phyloP scores from a whole-genome alignment of 2,797 vertebrate species.

The Lacerta bilineata region DNA sequence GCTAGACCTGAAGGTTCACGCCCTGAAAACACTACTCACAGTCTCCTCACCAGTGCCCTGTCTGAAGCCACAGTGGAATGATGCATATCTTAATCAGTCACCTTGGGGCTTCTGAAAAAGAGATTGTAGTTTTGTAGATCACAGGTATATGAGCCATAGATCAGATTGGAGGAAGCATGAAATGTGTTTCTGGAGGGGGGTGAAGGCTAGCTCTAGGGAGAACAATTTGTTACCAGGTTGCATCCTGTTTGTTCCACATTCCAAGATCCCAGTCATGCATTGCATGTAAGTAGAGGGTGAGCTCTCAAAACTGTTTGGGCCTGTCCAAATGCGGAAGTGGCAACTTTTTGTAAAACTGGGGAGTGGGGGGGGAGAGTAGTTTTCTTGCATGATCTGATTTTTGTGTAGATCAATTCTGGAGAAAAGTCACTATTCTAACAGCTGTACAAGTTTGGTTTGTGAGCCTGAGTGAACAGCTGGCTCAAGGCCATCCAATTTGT shows the following conservation, averaged over 20 bases:
- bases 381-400: background rate
- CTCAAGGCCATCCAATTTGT: background rate
- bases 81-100: slow-evolving; percentile 72
- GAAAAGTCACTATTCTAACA: background rate
- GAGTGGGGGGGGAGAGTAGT: background rate
- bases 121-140: slow-evolving; percentile 53
- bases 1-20: background rate
- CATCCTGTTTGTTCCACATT: slow-evolving; percentile 39
- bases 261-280: slow-evolving; percentile 16
- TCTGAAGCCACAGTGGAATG: slow-evolving; percentile 49
- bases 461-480: background rate
- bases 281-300: background rate
- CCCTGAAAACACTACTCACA: slow-evolving; percentile 26
- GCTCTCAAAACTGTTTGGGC: background rate
- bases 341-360: background rate
- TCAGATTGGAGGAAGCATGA: slow-evolving; percentile 42
- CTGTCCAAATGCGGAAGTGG: background rate
- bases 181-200: background rate
- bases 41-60: accelerated
- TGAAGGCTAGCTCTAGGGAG: slow-evolving; percentile 13
- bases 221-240: slow-evolving; percentile 17
- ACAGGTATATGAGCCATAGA: slow-evolving; percentile 54
- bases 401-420: background rate
- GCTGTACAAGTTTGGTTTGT: background rate
- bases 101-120: slow-evolving; percentile 42